phyloP scores from a whole-genome alignment of 1,140 invertebrate genomes.

The Diachasma alloeum region DNA sequence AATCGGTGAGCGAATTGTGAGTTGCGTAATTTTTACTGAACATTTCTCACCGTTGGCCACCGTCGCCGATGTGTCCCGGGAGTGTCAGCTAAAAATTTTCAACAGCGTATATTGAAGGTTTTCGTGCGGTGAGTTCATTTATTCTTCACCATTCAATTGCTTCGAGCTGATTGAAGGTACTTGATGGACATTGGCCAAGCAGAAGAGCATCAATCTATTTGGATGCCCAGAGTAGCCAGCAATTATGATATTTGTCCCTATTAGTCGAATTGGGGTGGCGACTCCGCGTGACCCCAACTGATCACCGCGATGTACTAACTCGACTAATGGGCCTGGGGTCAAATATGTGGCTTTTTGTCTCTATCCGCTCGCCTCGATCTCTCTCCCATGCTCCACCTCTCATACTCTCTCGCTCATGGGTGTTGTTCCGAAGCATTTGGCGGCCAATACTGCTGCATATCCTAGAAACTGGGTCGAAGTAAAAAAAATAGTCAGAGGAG shows the following conservation, averaged over 20 bases:
- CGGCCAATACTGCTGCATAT: background rate
- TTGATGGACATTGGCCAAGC: conserved; percentile 3
- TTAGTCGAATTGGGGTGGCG: conserved; percentile 57
- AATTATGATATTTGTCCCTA: conserved; percentile 61
- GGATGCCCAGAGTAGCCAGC: conserved; percentile 52
- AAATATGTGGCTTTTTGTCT: conserved; percentile 29
- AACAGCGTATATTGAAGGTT: no score
- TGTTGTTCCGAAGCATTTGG: background rate
- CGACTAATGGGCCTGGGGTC: conserved; percentile 36
- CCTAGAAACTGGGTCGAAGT: conserved; percentile 20
- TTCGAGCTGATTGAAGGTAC: background rate
- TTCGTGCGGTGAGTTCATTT: background rate
- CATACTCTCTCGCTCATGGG: background rate
- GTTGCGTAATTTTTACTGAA: no score
- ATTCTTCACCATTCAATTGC: background rate
- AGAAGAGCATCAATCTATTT: conserved; percentile 52
- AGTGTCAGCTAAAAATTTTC: no score
- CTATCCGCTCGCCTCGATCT: background rate
- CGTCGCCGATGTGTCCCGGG: no score
- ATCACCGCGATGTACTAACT: conserved; percentile 36
- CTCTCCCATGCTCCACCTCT: background rate
- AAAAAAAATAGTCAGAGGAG: background rate
- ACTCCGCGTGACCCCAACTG: conserved; percentile 53
- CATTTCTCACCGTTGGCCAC: no score
- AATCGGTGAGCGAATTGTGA: no score